phyloP scores from a whole-genome alignment of 1,140 invertebrate genomes.

The Apis florea region DNA sequence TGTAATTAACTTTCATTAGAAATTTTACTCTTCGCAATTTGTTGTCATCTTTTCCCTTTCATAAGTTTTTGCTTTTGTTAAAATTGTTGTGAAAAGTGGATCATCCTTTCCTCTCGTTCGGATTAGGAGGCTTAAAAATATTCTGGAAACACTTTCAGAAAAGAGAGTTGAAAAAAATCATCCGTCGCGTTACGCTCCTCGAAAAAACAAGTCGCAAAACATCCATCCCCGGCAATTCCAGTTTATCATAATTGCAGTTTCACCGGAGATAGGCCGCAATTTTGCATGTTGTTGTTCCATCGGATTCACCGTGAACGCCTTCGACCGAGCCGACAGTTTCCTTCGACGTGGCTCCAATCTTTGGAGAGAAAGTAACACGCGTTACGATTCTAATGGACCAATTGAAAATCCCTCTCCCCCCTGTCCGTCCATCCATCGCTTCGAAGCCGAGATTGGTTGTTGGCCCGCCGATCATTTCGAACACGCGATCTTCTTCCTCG shows the following conservation, averaged over 20 bases:
- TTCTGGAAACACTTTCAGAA: no score
- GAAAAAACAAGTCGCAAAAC: background rate
- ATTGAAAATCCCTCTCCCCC: background rate
- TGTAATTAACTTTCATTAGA: no score
- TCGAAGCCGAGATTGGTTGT: background rate
- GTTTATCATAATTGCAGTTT: background rate
- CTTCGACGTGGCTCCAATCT: background rate
- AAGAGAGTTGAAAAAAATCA: no score
- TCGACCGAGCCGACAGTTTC: background rate
- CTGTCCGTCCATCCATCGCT: background rate
- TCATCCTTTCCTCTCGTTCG: no score
- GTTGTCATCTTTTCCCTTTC: no score
- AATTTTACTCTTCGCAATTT: no score
- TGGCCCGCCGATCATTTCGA: background rate
- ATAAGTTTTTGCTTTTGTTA: no score
- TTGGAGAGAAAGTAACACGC: constrained; percentile 20
- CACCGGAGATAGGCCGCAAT: background rate
- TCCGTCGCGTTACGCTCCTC: no score
- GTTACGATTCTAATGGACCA: constrained; percentile 9
- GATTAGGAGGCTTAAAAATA: no score
- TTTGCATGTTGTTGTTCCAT: background rate
- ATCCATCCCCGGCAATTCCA: background rate
- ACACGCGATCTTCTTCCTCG: constrained; percentile 7
- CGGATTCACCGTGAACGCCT: background rate
- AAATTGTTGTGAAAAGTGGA: no score